Percentiles rank a stretch among this genome's conserved stretches.
These are phyloP conservation scores for Leucosticte australis DNA, from an alignment of 2,113 vertebrate species.

Conservation along the genomic window DNA sequence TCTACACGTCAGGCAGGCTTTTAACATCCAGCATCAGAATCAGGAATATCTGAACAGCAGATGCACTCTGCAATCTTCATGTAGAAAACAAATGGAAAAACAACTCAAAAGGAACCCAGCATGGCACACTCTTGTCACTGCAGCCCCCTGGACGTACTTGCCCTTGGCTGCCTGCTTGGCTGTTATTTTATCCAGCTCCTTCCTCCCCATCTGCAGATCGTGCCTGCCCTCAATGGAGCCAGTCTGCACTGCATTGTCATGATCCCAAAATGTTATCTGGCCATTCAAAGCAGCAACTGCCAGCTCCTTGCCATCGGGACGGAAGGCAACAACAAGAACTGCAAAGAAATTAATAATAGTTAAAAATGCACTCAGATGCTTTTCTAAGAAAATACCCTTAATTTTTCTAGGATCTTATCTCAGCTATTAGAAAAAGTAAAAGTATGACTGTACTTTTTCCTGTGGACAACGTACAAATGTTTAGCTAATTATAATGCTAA, in stretches of 20 bases:
- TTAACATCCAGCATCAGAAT: not conserved
- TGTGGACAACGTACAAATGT: not conserved
- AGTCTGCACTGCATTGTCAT: slow-evolving; percentile 79
- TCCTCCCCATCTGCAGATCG: slow-evolving; percentile 89
- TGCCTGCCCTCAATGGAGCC: slow-evolving; percentile 88
- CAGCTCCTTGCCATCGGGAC: slow-evolving; percentile 89
- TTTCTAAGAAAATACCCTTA: not conserved
- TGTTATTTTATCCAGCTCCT: slow-evolving; percentile 91
- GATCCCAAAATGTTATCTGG: slow-evolving; percentile 92
- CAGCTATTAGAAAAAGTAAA: not conserved
- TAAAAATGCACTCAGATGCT: not conserved
- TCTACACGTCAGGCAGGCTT: not conserved
- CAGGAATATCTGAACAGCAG: not conserved
- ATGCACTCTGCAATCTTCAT: not conserved
- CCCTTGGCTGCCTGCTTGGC: slow-evolving; percentile 92
- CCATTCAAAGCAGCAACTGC: slow-evolving; percentile 89
- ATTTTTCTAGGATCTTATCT: not conserved
- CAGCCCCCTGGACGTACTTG: slow-evolving; percentile 80
- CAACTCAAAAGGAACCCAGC: not conserved
- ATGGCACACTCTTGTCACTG: not conserved
- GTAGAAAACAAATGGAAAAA: not conserved
- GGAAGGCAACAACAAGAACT: slow-evolving; percentile 87
- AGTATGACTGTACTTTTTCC: no score
- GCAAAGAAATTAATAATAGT: not conserved
- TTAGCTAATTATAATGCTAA: not conserved